phyloP scores from a whole-genome alignment of 2,113 vertebrate genomes.

The Archilochus colubris region DNA sequence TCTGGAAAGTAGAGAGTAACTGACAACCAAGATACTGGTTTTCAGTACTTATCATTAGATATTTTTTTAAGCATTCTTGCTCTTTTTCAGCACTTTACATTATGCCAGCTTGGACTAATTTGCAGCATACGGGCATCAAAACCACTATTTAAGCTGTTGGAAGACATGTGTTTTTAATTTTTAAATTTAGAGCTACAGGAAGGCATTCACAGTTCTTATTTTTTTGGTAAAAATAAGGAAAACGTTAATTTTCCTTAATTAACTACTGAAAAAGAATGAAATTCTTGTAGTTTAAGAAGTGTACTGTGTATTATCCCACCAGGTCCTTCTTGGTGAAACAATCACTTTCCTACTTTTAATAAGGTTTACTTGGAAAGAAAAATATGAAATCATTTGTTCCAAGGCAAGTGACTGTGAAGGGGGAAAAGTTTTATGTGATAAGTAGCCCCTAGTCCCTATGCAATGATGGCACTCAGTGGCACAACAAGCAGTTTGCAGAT shows the following conservation, averaged over 20 bases:
- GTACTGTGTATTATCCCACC: neutral
- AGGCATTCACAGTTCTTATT: neutral
- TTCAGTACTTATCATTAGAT: neutral
- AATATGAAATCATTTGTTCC: neutral
- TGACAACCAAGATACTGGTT: neutral
- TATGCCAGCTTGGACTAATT: neutral
- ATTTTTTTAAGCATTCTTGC: neutral
- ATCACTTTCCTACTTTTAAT: neutral
- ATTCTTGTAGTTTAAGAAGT: neutral
- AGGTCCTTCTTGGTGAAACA: neutral
- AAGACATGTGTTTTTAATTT: neutral
- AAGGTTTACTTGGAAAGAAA: neutral
- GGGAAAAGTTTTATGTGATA: neutral
- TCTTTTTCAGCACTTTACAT: neutral
- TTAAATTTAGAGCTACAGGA: neutral
- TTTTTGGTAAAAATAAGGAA: neutral
- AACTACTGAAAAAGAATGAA: neutral
- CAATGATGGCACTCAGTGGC: neutral
- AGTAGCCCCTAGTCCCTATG: neutral
- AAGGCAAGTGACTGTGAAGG: neutral
- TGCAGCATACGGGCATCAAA: neutral
- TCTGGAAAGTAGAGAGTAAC: neutral
- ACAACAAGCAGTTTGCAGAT: neutral
- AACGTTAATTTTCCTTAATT: neutral
- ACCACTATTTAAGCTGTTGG: neutral